A percentile compares a stretch with the other conserved stretches of the same genome.
These are phyloP conservation scores for Chelonus formosanus DNA, from an alignment of 2,888 invertebrate species.

Conservation along the genomic window DNA sequence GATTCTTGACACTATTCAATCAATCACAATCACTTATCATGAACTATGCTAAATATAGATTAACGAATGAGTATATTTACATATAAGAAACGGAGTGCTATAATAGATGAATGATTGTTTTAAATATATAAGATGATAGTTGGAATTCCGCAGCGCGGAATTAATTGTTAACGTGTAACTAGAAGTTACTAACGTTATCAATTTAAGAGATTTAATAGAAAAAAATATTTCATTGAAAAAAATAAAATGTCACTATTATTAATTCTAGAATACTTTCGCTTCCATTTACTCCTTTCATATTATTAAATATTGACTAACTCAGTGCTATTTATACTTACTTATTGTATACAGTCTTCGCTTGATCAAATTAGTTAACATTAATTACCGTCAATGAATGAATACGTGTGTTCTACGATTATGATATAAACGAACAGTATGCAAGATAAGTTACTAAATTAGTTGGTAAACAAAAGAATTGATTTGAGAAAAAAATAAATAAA, in stretches of 20 bases:
- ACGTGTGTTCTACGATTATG: slow-evolving; percentile 6
- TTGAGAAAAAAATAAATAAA: slow-evolving; percentile 1
- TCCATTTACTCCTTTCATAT: slow-evolving; percentile 33
- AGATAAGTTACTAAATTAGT: slow-evolving; percentile 10
- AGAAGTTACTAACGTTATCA: slow-evolving; percentile 26
- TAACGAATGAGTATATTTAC: neutral
- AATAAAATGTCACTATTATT: slow-evolving; percentile 16
- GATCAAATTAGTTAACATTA: slow-evolving; percentile 22
- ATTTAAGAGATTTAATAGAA: slow-evolving; percentile 21
- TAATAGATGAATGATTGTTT: too few species aligned
- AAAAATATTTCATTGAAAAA: neutral
- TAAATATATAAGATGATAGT: too few species aligned
- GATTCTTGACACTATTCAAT: neutral
- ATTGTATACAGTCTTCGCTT: slow-evolving; percentile 23
- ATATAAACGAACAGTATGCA: neutral
- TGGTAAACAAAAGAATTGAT: neutral
- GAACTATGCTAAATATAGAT: neutral
- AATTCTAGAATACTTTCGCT: slow-evolving; percentile 32
- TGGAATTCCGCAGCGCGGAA: too few species aligned
- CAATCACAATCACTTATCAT: neutral
- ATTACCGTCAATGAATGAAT: slow-evolving; percentile 8
- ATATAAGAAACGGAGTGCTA: too few species aligned
- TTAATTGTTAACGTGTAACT: neutral
- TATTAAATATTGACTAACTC: slow-evolving; percentile 1
- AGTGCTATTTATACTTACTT: too few species aligned